phyloP scores from a whole-genome alignment of 2,113 vertebrate species.

The Vulpes lagopus region DNA sequence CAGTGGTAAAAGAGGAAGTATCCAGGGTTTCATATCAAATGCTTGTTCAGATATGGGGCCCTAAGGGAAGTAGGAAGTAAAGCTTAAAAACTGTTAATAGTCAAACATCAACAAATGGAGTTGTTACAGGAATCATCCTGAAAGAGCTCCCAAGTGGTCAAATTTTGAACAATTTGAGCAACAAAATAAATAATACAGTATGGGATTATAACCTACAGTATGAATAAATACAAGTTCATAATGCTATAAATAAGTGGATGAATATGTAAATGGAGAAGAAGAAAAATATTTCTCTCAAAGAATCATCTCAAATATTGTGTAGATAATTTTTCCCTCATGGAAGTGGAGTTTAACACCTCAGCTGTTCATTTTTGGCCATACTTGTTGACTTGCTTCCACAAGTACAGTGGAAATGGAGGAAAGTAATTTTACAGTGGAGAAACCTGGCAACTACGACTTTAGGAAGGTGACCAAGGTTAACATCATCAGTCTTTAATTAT shows the following conservation, averaged over 20 bases:
- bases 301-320: neutral
- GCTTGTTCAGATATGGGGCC: neutral
- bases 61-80: neutral
- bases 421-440: neutral
- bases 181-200: neutral
- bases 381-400: neutral
- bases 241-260: neutral
- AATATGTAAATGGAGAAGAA: neutral
- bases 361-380: neutral
- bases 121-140: neutral
- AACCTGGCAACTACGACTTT: neutral
- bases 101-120: neutral
- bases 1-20: too few species aligned
- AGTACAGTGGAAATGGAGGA: neutral
- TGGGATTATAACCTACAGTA: neutral
- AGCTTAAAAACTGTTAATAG: neutral
- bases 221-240: neutral
- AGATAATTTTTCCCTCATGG: neutral
- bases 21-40: neutral
- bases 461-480: neutral
- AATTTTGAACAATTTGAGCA: neutral
- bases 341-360: neutral
- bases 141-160: neutral
- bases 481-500: neutral
- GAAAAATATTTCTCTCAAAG: neutral